These are phyloP conservation scores for Trilocha varians DNA, from an alignment of 2,888 invertebrate species.

Conservation along the genomic window DNA sequence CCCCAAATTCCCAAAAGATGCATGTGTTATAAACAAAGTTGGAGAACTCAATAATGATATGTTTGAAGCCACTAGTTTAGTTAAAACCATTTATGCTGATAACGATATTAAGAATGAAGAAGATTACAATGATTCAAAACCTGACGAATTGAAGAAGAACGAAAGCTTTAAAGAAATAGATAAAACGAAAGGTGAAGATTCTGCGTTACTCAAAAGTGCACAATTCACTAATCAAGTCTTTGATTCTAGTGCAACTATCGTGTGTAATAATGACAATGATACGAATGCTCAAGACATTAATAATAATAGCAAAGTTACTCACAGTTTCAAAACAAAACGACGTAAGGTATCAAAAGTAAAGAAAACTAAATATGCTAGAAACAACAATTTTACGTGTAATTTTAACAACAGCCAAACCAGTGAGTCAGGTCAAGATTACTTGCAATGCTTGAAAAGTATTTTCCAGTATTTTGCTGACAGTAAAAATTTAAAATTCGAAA, in stretches of 20 bases:
- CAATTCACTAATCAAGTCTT: conserved; percentile 17
- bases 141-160: neutral
- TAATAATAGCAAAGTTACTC: neutral
- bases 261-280: neutral
- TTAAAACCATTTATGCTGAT: conserved; percentile 31
- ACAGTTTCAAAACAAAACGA: conserved; percentile 4
- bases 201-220: conserved; percentile 6
- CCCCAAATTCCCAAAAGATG: conserved; percentile 13
- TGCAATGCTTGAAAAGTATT: conserved; percentile 31
- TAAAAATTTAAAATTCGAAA: conserved; percentile 39
- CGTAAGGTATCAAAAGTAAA: conserved; percentile 7
- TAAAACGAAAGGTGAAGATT: neutral
- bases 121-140: neutral
- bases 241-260: conserved; percentile 4
- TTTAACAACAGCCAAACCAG: conserved; percentile 21
- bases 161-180: neutral
- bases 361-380: conserved; percentile 16
- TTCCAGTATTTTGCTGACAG: conserved; percentile 34
- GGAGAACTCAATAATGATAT: too few relatives aligned
- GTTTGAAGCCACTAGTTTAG: conserved; percentile 27
- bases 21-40: too few relatives aligned
- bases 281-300: neutral
- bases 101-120: conserved; percentile 8
- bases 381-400: conserved; percentile 24
- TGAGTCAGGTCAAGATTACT: conserved; percentile 14